Evolutionary conservation across 2,113 vertebrate genomes (phyloP).

Genomic region (Alaudala cheleensis): DNA sequence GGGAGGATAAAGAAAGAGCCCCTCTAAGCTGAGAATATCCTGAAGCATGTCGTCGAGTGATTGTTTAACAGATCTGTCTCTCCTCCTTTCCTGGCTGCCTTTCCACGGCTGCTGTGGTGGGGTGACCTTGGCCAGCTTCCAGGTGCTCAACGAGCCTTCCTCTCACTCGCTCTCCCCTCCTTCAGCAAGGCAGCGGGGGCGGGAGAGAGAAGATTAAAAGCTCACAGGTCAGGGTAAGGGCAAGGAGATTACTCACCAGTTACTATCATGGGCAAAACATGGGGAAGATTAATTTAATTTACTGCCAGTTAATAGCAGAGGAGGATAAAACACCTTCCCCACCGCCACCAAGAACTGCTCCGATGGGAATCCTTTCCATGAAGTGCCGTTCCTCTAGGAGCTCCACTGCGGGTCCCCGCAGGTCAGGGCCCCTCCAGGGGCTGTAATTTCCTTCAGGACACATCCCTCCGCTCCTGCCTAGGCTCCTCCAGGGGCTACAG

Average conservation of each 20-base stretch:
- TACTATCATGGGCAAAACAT: background rate
- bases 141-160: background rate
- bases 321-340: background rate
- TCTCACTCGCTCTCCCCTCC: background rate
- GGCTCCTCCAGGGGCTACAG: background rate
- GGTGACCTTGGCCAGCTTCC: background rate
- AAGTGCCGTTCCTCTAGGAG: background rate
- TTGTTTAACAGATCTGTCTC: background rate
- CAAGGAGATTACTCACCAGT: background rate
- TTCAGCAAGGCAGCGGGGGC: fast-evolving
- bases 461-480: background rate
- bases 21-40: background rate
- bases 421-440: background rate
- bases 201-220: background rate
- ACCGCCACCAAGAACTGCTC: background rate
- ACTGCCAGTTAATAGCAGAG: background rate
- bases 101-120: background rate
- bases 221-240: background rate
- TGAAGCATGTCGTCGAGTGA: background rate
- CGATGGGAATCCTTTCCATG: background rate
- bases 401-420: background rate
- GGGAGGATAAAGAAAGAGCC: too few species aligned
- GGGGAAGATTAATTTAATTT: background rate
- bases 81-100: background rate
- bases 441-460: background rate